A percentile compares a stretch with the other conserved stretches of the same genome.
phyloP scores from a whole-genome alignment of 2,113 vertebrate genomes.

The Excalfactoria chinensis region DNA sequence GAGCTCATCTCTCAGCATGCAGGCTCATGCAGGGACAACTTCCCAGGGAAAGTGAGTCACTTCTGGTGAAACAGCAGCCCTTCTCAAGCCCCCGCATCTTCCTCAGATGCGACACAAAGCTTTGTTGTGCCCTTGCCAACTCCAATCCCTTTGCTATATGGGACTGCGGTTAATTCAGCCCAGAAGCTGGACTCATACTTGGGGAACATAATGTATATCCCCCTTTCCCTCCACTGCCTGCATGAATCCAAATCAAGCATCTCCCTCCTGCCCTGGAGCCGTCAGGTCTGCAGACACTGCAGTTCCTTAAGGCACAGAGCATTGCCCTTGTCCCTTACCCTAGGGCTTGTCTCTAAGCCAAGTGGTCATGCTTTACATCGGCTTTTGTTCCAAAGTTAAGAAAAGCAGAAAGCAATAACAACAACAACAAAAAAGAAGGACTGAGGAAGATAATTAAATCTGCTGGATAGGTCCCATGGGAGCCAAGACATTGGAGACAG shows the following conservation, averaged over 20 bases:
- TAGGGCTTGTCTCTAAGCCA: not conserved
- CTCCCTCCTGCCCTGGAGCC: not conserved
- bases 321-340: not conserved
- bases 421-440: not conserved
- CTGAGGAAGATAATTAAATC: not conserved
- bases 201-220: accelerated
- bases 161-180: not conserved
- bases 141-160: not conserved
- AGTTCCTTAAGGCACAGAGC: not conserved
- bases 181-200: not conserved
- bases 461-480: not conserved
- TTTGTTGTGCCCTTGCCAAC: not conserved
- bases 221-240: not conserved
- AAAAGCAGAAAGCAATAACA: not conserved
- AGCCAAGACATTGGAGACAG: constrained; percentile 5
- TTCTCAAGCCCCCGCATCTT: not conserved
- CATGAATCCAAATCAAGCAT: not conserved
- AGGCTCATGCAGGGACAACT: not conserved
- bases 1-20: not conserved
- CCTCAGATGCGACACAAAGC: not conserved
- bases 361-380: not conserved
- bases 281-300: accelerated
- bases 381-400: not conserved
- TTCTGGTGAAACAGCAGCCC: not conserved
- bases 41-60: constrained; percentile 61